phyloP scores from a whole-genome alignment of 2,888 invertebrate genomes.

The Stramonita haemastoma region DNA sequence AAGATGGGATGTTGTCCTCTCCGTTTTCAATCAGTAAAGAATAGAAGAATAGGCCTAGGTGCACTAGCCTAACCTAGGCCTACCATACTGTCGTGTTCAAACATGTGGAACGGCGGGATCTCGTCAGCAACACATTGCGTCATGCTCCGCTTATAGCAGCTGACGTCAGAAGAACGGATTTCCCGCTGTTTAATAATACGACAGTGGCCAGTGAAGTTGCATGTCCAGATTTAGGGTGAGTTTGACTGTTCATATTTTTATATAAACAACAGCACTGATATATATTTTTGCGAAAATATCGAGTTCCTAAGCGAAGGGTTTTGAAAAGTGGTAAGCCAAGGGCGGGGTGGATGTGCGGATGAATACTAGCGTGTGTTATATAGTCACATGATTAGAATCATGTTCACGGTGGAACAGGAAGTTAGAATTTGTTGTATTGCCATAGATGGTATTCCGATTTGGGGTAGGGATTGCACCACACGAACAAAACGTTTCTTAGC shows the following conservation, averaged over 20 bases:
- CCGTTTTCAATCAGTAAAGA: too few relatives aligned
- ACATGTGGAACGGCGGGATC: not conserved
- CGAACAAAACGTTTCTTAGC: too few relatives aligned
- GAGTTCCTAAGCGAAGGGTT: too few relatives aligned
- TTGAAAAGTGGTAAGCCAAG: not conserved
- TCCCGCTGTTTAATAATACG: constrained; percentile 35
- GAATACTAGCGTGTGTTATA: not conserved
- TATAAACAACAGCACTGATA: too few relatives aligned
- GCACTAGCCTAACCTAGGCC: not conserved
- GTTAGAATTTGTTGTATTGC: not conserved
- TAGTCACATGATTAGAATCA: not conserved
- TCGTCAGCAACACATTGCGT: constrained; percentile 20
- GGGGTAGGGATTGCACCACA: not conserved
- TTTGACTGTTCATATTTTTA: not conserved
- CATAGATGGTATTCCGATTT: not conserved
- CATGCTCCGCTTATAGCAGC: constrained; percentile 32
- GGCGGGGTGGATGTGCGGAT: constrained; percentile 18
- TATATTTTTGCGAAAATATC: too few relatives aligned
- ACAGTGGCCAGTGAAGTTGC: not conserved
- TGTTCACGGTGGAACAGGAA: not conserved
- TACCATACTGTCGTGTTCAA: not conserved
- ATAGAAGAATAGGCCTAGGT: too few relatives aligned
- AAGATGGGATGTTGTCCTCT: too few relatives aligned
- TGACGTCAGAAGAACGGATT: constrained; percentile 29
- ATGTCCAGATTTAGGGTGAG: not conserved